Percentiles rank a stretch among this genome's conserved stretches.
Evolutionary conservation across 2,888 invertebrate species (phyloP).

Genomic region (Cheilosia pagana): DNA sequence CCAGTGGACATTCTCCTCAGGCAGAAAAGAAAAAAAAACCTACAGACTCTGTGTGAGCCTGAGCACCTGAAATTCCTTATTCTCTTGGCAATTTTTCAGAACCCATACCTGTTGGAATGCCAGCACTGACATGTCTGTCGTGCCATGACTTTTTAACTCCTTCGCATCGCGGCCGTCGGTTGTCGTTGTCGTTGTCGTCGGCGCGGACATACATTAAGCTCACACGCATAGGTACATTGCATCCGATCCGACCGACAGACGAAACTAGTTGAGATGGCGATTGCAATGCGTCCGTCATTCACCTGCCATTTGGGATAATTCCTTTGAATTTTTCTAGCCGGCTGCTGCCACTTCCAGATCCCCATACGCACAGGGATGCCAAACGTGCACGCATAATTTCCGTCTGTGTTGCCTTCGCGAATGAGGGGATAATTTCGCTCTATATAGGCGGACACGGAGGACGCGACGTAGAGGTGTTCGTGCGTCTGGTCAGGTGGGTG

Average conservation of each 20-base stretch:
- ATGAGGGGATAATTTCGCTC: conserved; percentile 55
- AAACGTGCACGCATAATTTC: conserved; percentile 72
- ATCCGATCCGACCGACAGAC: conserved; percentile 35
- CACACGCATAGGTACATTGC: conserved; percentile 48
- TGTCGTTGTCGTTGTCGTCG: conserved; percentile 8
- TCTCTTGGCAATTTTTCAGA: conserved; percentile 74
- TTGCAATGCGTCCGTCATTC: conserved; percentile 69
- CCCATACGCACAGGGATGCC: conserved; percentile 62
- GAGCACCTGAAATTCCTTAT: conserved; percentile 74
- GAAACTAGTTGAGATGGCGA: conserved; percentile 65
- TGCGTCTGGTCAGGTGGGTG: conserved; percentile 66
- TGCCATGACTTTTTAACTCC: conserved; percentile 66
- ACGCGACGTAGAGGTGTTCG: conserved; percentile 42
- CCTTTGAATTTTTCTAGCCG: conserved; percentile 71
- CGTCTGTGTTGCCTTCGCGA: conserved; percentile 14
- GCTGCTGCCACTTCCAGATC: conserved; percentile 51
- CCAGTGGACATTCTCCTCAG: not conserved
- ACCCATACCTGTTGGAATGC: conserved; percentile 73
- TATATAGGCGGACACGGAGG: conserved; percentile 2
- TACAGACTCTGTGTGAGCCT: conserved; percentile 55
- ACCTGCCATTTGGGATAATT: conserved; percentile 71
- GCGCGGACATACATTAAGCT: conserved; percentile 16
- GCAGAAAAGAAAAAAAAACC: conserved; percentile 11
- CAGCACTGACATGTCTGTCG: conserved; percentile 64
- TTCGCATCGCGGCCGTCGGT: conserved; percentile 55